phyloP scores from a whole-genome alignment of 1,140 invertebrate genomes.

The Dryas iulia region DNA sequence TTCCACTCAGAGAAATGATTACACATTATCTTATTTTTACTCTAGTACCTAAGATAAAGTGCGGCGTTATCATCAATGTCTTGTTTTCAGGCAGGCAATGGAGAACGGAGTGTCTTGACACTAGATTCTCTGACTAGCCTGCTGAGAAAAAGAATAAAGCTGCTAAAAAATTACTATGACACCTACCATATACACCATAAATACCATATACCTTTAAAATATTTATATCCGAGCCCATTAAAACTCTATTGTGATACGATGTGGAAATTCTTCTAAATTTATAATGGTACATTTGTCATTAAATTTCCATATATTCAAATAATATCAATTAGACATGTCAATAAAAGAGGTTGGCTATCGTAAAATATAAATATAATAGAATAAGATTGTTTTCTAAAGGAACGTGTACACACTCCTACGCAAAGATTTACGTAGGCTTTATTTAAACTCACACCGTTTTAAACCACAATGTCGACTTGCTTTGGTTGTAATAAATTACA shows the following conservation, averaged over 20 bases:
- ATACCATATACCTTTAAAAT: too few species aligned
- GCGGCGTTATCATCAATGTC: too few species aligned
- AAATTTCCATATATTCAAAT: constrained; percentile 22
- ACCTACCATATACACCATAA: too few species aligned
- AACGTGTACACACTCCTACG: constrained; percentile 32
- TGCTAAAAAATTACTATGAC: too few species aligned
- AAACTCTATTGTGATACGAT: constrained; percentile 3
- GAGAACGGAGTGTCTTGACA: too few species aligned
- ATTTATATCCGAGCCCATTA: not conserved
- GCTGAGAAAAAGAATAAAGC: too few species aligned
- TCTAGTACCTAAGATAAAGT: too few species aligned
- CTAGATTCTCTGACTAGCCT: too few species aligned
- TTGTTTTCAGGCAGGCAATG: too few species aligned
- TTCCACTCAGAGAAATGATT: too few species aligned
- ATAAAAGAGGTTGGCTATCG: constrained; percentile 9
- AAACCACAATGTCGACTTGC: constrained; percentile 26
- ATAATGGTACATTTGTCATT: not conserved
- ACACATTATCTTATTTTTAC: too few species aligned
- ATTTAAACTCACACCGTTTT: constrained; percentile 29
- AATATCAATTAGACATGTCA: constrained; percentile 8
- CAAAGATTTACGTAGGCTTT: constrained; percentile 31
- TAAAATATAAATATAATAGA: constrained; percentile 25
- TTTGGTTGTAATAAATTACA: constrained; percentile 28
- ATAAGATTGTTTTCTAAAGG: constrained; percentile 22
- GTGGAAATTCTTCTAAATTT: constrained; percentile 6